Evolutionary conservation across 2,797 vertebrate species (phyloP).

Genomic region (Acanthurus leucopareius): DNA sequence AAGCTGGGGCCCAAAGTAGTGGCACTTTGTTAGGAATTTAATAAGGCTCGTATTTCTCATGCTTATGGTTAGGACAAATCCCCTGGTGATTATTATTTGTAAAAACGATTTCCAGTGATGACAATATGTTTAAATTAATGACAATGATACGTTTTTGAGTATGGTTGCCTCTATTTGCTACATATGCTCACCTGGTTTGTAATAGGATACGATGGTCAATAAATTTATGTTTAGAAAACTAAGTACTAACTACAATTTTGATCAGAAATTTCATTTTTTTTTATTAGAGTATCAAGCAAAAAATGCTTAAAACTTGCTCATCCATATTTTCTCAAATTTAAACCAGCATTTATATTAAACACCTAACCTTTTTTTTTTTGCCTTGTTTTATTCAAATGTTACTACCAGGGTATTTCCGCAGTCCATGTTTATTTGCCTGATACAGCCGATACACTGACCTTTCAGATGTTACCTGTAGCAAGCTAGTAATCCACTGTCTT

Average conservation of each 20-base stretch:
- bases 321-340: neutral
- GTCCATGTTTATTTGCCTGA: neutral
- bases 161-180: too few relatives aligned
- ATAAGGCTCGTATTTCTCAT: too few relatives aligned
- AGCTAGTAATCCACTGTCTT: neutral
- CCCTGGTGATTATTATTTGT: too few relatives aligned
- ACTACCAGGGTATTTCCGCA: neutral
- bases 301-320: neutral
- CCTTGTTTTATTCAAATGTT: neutral
- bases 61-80: too few relatives aligned
- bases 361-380: neutral
- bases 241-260: neutral
- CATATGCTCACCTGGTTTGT: too few relatives aligned
- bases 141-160: too few relatives aligned
- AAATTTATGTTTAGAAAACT: too few relatives aligned
- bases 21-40: neutral
- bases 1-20: neutral
- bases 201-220: too few relatives aligned
- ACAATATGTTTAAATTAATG: too few relatives aligned
- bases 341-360: neutral
- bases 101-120: too few relatives aligned
- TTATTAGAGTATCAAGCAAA: neutral
- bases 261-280: neutral
- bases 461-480: slow-evolving; percentile 5
- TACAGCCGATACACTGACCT: neutral